phyloP scores from a whole-genome alignment of 23 tunicate genomes.

The Oikopleura albicans region DNA sequence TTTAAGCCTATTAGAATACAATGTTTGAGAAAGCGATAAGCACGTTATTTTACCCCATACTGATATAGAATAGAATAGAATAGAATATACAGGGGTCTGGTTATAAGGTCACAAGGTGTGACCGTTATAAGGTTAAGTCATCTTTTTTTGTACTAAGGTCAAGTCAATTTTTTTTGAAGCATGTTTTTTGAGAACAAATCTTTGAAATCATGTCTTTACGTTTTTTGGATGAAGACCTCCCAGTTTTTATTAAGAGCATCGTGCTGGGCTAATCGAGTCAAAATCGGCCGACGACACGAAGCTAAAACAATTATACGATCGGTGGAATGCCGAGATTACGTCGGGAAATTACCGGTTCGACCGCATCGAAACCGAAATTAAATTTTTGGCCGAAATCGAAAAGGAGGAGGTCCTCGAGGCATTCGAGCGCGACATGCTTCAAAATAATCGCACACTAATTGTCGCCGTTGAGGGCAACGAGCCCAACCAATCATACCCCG shows the following conservation, averaged over 20 bases:
- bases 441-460: background rate
- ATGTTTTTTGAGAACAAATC: too few species aligned
- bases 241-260: slow-evolving; percentile 12
- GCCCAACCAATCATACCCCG: background rate
- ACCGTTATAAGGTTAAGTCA: too few species aligned
- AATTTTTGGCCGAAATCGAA: background rate
- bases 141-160: too few species aligned
- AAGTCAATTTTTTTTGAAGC: too few species aligned
- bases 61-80: too few species aligned
- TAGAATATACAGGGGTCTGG: too few species aligned
- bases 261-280: background rate
- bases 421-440: background rate
- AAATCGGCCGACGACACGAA: background rate
- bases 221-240: too few species aligned
- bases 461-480: background rate
- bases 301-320: background rate
- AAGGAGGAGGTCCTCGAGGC: background rate
- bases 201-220: too few species aligned
- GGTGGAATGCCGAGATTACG: background rate
- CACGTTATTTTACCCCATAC: too few species aligned
- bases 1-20: too few species aligned
- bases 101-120: too few species aligned
- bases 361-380: background rate
- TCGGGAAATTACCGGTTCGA: background rate
- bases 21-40: too few species aligned